Percentiles rank a stretch among this genome's conserved stretches.
These are phyloP conservation scores for Pseudococcus longispinus DNA, from an alignment of 2,888 invertebrate genomes.

Conservation along the genomic window DNA sequence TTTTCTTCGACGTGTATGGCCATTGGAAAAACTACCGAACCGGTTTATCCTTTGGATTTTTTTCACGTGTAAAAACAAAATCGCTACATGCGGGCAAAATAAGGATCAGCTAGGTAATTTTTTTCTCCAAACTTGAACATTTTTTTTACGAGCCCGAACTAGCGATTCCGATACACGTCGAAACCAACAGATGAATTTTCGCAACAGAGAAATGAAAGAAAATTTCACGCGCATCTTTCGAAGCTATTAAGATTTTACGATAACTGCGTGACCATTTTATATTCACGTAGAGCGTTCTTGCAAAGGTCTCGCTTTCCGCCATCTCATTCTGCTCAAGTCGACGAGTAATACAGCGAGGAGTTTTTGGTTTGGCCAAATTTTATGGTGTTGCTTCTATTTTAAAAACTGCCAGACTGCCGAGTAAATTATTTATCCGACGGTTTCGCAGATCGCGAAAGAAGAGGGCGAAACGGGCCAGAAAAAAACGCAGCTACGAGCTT, in stretches of 20 bases:
- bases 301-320: no score
- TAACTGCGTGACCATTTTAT: slow-evolving; percentile 40
- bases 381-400: slow-evolving; percentile 27
- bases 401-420: background rate
- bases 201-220: background rate
- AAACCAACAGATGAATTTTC: background rate
- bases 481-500: background rate
- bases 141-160: background rate
- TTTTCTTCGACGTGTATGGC: background rate
- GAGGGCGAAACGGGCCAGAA: background rate
- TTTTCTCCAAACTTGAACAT: background rate
- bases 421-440: slow-evolving; percentile 25
- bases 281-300: background rate
- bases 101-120: no score
- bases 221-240: background rate
- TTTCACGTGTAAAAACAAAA: background rate
- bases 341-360: background rate
- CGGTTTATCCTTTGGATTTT: background rate
- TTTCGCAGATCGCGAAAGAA: background rate
- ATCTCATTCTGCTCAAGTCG: background rate
- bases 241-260: slow-evolving; percentile 44
- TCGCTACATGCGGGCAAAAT: background rate
- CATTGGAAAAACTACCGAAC: background rate
- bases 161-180: no score
- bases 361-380: slow-evolving; percentile 28